A percentile compares a stretch with the other conserved stretches of the same genome.
phyloP scores from a whole-genome alignment of 2,888 invertebrate genomes.

The Phymatocera aterrima region DNA sequence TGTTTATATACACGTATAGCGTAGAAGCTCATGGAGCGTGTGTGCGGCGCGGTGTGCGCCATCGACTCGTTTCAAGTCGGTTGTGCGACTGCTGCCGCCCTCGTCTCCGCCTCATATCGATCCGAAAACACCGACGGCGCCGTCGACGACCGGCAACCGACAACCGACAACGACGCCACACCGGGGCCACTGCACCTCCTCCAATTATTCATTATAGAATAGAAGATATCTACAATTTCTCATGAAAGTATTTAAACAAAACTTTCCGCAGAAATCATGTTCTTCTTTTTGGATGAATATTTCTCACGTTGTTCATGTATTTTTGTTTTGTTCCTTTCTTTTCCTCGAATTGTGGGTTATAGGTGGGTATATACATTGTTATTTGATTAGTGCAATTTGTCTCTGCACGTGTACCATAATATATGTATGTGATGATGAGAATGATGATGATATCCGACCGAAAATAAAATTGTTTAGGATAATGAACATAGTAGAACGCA shows the following conservation, averaged over 20 bases:
- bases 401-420: too few relatives aligned
- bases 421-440: too few relatives aligned
- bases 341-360: too few relatives aligned
- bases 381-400: too few relatives aligned
- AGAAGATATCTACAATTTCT: background rate
- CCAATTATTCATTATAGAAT: slow-evolving; percentile 3
- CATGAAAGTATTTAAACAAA: too few relatives aligned
- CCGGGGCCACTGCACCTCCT: slow-evolving; percentile 71
- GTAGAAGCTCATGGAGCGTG: too few relatives aligned
- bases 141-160: slow-evolving; percentile 50
- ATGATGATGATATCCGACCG: too few relatives aligned
- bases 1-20: background rate
- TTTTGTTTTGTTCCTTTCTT: too few relatives aligned
- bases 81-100: slow-evolving; percentile 43
- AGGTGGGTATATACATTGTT: too few relatives aligned
- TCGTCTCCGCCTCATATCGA: slow-evolving; percentile 44
- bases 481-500: too few relatives aligned
- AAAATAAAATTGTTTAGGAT: too few relatives aligned
- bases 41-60: slow-evolving; percentile 46
- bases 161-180: slow-evolving; percentile 57
- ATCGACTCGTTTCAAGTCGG: slow-evolving; percentile 41
- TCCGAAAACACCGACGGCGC: slow-evolving; percentile 39
- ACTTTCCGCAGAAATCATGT: background rate
- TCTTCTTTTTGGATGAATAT: background rate
- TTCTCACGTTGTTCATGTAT: background rate